Conservation (phyloP, 2,797 vertebrate species). For the Ctenosaura bakeri region DNA sequence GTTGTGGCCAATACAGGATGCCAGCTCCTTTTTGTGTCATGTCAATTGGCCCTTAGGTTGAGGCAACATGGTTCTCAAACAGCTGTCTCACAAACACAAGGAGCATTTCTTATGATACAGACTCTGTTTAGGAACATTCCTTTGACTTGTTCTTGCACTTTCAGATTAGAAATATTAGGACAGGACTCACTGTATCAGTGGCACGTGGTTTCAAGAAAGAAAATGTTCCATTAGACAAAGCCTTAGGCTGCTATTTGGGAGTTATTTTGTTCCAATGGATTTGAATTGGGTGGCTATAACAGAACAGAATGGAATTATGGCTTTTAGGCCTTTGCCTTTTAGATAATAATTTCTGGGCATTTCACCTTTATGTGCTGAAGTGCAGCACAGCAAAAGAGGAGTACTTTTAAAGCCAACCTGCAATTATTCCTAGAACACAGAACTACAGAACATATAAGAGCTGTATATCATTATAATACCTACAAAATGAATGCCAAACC, state of each 20-base stretch:
- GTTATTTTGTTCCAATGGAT: conserved; percentile 62
- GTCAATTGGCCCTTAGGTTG: not conserved
- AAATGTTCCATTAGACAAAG: conserved; percentile 40
- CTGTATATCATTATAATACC: conserved; percentile 15
- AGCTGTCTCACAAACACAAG: not conserved
- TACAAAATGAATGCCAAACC: not conserved
- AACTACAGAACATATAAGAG: conserved; percentile 40
- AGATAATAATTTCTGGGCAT: conserved; percentile 44
- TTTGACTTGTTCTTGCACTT: not conserved
- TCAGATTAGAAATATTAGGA: not conserved
- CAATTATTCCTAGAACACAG: conserved; percentile 39
- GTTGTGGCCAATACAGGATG: no score
- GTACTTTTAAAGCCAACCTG: conserved; percentile 43
- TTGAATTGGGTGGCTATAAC: conserved; percentile 38
- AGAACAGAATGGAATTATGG: conserved; percentile 54
- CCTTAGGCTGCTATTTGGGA: conserved; percentile 29
- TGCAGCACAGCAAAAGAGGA: conserved; percentile 40
- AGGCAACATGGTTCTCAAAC: not conserved
- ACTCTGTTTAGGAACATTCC: not conserved
- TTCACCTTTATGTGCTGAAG: conserved; percentile 37
- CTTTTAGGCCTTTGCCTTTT: conserved; percentile 54
- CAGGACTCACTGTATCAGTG: not conserved
- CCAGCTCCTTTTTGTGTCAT: no score
- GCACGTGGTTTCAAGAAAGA: conserved; percentile 24
- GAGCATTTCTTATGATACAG: not conserved